These are phyloP conservation scores for Reticulitermes speratus DNA, from an alignment of 1,140 invertebrate genomes.

Conservation along the genomic window DNA sequence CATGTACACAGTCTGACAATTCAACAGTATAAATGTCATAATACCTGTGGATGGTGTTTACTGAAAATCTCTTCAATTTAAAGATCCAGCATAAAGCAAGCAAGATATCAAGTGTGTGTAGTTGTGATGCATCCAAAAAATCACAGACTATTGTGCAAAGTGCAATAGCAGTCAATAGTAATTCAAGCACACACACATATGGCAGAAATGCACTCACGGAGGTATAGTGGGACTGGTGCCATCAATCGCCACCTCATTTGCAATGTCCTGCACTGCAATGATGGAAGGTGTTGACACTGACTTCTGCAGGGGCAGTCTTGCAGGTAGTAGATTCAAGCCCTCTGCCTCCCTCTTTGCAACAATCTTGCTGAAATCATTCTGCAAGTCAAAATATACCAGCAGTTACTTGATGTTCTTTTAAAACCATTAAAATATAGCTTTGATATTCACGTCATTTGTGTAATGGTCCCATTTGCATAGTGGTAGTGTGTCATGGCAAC, in stretches of 20 bases:
- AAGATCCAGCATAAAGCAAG: too few species aligned
- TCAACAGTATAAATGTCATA: too few species aligned
- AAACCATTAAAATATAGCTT: neutral
- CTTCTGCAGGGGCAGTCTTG: slow-evolving; percentile 81
- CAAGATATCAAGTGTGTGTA: too few species aligned
- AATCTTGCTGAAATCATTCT: slow-evolving; percentile 61
- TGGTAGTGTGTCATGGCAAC: too few species aligned
- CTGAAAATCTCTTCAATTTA: too few species aligned
- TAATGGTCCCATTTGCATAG: neutral
- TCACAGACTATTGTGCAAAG: too few species aligned
- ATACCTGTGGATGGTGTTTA: too few species aligned
- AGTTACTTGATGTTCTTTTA: neutral
- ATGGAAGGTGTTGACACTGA: slow-evolving; percentile 88
- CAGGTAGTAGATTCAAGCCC: slow-evolving; percentile 62
- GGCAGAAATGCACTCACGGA: slow-evolving; percentile 19
- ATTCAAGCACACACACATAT: neutral
- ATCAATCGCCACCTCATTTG: slow-evolving; percentile 38
- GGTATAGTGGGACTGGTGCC: neutral
- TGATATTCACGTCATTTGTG: slow-evolving; percentile 17
- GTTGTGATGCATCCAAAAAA: too few species aligned
- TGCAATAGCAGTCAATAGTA: neutral
- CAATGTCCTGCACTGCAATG: slow-evolving; percentile 63
- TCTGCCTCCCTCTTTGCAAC: slow-evolving; percentile 58
- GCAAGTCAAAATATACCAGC: slow-evolving; percentile 33
- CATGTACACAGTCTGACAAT: too few species aligned